Evolutionary conservation across 2,888 invertebrate genomes (phyloP).

Genomic region (Lagria hirta): DNA sequence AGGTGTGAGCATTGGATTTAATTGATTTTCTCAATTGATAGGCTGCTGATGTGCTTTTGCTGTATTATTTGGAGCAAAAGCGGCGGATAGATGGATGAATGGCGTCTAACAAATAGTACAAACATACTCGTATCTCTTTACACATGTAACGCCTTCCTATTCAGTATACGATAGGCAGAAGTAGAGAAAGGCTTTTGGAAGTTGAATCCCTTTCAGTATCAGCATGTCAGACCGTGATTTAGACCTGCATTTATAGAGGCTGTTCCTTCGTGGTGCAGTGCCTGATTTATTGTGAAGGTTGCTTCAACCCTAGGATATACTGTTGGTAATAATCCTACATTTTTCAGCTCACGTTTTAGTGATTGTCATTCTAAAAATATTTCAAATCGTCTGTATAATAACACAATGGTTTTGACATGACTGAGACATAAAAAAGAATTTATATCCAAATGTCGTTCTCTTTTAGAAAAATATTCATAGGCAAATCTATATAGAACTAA

Average conservation of each 20-base stretch:
- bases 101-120: background rate
- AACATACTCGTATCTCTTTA: no score
- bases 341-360: constrained; percentile 39
- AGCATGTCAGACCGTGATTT: constrained; percentile 52
- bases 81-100: background rate
- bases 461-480: no score
- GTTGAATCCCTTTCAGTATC: constrained; percentile 50
- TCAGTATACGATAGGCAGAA: constrained; percentile 36
- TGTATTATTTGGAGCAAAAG: no score
- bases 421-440: no score
- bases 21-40: no score
- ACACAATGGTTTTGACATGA: no score
- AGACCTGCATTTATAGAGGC: constrained; percentile 52
- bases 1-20: no score
- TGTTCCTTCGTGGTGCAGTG: constrained; percentile 42
- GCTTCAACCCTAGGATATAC: constrained; percentile 46
- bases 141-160: constrained; percentile 36
- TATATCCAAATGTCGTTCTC: no score
- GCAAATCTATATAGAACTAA: no score
- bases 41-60: no score
- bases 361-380: constrained; percentile 32
- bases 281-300: constrained; percentile 52
- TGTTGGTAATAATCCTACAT: constrained; percentile 41
- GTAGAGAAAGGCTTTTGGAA: constrained; percentile 41
- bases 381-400: no score